Base-by-base conservation (phyloP, 2,797 vertebrate species). In the Cyprinella venusta region DNA sequence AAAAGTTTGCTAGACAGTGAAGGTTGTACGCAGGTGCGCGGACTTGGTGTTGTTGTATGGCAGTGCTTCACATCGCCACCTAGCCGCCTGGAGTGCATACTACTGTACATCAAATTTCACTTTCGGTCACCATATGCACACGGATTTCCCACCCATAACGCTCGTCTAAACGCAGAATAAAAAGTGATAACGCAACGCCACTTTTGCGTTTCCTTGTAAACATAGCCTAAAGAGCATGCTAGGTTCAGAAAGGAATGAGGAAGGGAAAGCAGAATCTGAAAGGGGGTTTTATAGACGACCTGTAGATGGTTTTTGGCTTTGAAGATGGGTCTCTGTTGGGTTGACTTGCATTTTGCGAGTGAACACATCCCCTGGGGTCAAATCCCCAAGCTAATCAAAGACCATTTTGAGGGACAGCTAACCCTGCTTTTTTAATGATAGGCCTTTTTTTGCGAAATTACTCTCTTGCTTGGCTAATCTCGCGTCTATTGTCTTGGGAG, bases 291-390 rank as follows among this genome's bases (percentile, higher is more conserved):
- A 88, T 83, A 90, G 90, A 89, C 91, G 88, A 94, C 88, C 90
- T 90, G 83, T 64, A 80, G 87, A 88, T 93, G 81, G 71, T 52
- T 86, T 86, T 94, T 90, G 91, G 92, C 93, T 94, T 94, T 95
- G 91, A 95, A 93, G 93, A 91, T 68, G 30, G 45, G 61, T 74
- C 79, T 87, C 82, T 74, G 82, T 78, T 56, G 67, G 86, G 72
- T 75, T 89, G 69, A 81, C 61, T 40, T 70, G 79, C 67, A 71
- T 71, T 82, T 81, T 81, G 16, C 33, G 33, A 78, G 74, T 76
- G 84, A 67, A 48, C 48, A 76, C 30, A 40, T 85, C 33, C 33
- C 70, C 42, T 63, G 54, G 56, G 82, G 33, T 64, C 30, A 83
- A 71, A 70, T 77, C 40, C 50, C 56, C 12, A 63, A 79, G 30